Evolutionary conservation across 2,888 invertebrate genomes (phyloP).

Genomic region (Apeira syringaria): DNA sequence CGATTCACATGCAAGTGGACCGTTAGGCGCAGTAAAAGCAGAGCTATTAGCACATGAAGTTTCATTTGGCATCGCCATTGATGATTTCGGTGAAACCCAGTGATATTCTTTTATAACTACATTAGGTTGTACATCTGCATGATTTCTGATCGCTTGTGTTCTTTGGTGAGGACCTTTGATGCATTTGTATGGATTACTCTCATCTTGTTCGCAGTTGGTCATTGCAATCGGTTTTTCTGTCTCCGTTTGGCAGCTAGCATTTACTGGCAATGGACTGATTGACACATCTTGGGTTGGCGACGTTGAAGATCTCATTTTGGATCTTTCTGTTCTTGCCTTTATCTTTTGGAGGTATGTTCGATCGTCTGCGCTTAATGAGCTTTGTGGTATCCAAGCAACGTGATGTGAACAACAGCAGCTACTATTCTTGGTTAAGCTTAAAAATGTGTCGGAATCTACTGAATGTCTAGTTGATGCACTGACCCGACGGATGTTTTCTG

Average conservation of each 20-base stretch:
- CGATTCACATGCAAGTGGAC: conserved; percentile 6
- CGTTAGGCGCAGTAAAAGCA: not conserved
- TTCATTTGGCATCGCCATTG: not conserved
- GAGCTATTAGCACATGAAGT: not conserved
- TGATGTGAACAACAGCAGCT: not conserved
- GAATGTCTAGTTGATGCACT: conserved; percentile 27
- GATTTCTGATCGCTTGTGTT: conserved; percentile 20
- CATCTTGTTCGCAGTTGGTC: not conserved
- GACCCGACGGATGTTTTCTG: conserved; percentile 39
- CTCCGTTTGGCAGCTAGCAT: conserved; percentile 44
- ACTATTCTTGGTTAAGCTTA: not conserved
- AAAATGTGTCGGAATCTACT: conserved; percentile 5
- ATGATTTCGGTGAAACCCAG: conserved; percentile 40
- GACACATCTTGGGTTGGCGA: conserved; percentile 29
- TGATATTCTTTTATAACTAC: conserved; percentile 49
- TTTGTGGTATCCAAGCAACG: conserved; percentile 30
- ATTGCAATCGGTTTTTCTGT: conserved; percentile 3
- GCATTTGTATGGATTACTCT: not conserved
- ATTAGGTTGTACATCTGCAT: conserved; percentile 35
- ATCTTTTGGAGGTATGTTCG: conserved; percentile 44
- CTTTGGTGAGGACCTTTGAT: not conserved
- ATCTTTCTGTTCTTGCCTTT: conserved; percentile 31
- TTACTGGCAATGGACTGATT: conserved; percentile 32
- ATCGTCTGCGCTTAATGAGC: conserved; percentile 45
- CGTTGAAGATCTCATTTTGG: conserved; percentile 4